Evolutionary conservation across 2,113 vertebrate genomes (phyloP), one percentile per base, ranked within the genome.

Genomic region (Zosterops hypoxanthus): DNA sequence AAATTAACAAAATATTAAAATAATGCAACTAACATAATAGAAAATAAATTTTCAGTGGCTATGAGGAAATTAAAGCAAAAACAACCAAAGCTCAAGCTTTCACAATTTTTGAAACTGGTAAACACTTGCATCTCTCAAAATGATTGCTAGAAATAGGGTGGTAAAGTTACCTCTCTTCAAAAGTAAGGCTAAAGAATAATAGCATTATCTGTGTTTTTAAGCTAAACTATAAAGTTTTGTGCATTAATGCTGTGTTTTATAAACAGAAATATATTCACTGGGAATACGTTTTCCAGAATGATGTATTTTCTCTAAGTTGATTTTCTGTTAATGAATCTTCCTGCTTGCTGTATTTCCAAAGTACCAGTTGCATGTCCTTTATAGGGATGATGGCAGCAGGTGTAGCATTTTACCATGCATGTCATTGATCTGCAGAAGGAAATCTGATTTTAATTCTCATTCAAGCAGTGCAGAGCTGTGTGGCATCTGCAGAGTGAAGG

Each of bases 281-380:
- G 12, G 4, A 36, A 36, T 8, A 13, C n/a, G 16, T 65, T 76
- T 52, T 14, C 22, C 17, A 33, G 44, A 76, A 49, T 2, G 0
- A 5, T n/a, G 2, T 44, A 7, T 79, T 73, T 39, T 59, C 21
- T 77, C 7, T 14, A 14, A 49, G 6, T 31, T 34, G 20, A 8
- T 50, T 79, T 61, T 82, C 28, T 57, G 1, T 33, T 59, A 6
- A 16, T 50, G 6, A 49, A 53, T 72, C 34, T 76, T 82, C 17
- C 57, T 83, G 17, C 53, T 77, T 36, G 25, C 39, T 91, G 29
- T 50, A 47, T 76, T 91, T 64, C 14, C 15, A 11, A 49, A 59
- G 8, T 59, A 21, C 4, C 13, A 29, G 14, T 87, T 87, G 39
- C 34, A 5, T 61, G 14, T 56, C 8, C 33, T 49, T 57, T 46